phyloP scores from a whole-genome alignment of 2,888 invertebrate species.

The Phragmatobia fuliginosa region DNA sequence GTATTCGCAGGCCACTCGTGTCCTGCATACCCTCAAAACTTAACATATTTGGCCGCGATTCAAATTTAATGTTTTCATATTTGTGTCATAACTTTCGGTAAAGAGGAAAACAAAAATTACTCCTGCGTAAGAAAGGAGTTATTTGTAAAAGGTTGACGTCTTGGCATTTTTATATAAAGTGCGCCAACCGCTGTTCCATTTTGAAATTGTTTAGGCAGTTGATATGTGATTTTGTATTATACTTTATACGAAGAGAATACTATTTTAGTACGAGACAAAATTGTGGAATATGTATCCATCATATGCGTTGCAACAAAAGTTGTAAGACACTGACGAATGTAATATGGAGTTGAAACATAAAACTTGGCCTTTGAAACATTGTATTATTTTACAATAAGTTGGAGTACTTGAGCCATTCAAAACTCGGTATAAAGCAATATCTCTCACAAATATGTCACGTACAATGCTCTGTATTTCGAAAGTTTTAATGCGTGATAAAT shows the following conservation, averaged over 20 bases:
- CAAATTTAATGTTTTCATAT: constrained; percentile 84
- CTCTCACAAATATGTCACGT: constrained; percentile 45
- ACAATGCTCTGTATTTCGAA: constrained; percentile 42
- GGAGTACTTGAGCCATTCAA: constrained; percentile 53
- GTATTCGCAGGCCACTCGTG: constrained; percentile 71
- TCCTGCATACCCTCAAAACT: constrained; percentile 72
- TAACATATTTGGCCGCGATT: constrained; percentile 83
- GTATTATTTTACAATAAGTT: constrained; percentile 69
- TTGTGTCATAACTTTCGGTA: constrained; percentile 81
- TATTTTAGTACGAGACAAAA: constrained; percentile 62
- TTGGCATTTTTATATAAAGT: constrained; percentile 82
- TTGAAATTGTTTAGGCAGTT: constrained; percentile 79
- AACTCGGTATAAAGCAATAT: constrained; percentile 52
- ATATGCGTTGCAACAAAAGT: constrained; percentile 81
- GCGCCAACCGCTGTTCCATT: constrained; percentile 73
- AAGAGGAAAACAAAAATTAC: constrained; percentile 81
- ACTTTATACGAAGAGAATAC: constrained; percentile 64
- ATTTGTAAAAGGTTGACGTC: constrained; percentile 83
- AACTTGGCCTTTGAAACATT: constrained; percentile 68
- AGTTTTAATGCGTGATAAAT: constrained; percentile 32
- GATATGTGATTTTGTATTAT: constrained; percentile 74
- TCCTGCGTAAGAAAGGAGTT: constrained; percentile 73
- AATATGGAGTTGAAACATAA: constrained; percentile 72
- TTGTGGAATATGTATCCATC: constrained; percentile 72
- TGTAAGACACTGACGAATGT: constrained; percentile 82